phyloP scores from a whole-genome alignment of 2,113 vertebrate genomes.

The Naja naja region DNA sequence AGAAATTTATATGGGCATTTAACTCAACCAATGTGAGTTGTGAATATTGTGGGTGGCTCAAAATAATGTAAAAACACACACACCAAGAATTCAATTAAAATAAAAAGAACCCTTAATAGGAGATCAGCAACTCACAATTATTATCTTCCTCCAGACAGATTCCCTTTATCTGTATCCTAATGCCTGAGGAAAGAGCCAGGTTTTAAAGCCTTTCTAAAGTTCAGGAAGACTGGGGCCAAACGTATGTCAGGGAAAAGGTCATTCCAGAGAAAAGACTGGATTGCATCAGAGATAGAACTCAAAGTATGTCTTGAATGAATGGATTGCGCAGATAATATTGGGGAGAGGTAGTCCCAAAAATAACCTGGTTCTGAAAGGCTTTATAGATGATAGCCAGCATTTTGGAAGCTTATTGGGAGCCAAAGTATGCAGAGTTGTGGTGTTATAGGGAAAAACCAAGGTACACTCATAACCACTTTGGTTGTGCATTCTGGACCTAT shows the following conservation, averaged over 20 bases:
- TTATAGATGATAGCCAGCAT: not conserved
- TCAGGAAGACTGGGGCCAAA: not conserved
- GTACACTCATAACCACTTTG: not conserved
- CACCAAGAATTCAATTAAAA: not conserved
- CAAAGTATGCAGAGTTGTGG: not conserved
- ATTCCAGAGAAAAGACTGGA: not conserved
- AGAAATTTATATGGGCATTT: not conserved
- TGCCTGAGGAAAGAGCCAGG: not conserved
- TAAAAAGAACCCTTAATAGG: not conserved
- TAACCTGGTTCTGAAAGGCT: not conserved
- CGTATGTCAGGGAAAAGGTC: not conserved
- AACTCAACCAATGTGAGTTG: not conserved
- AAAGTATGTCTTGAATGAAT: not conserved
- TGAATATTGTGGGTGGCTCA: not conserved
- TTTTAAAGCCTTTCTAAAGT: not conserved
- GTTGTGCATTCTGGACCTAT: not conserved
- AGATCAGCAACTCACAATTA: not conserved
- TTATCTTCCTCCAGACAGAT: not conserved
- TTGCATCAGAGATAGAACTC: not conserved
- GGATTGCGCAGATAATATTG: not conserved
- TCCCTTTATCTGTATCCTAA: not conserved
- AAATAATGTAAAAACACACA: not conserved
- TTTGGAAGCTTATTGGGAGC: not conserved
- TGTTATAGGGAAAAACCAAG: not conserved
- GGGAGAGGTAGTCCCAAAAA: not conserved